phyloP scores from a whole-genome alignment of 2,888 invertebrate genomes.

The Xestia ashworthii region DNA sequence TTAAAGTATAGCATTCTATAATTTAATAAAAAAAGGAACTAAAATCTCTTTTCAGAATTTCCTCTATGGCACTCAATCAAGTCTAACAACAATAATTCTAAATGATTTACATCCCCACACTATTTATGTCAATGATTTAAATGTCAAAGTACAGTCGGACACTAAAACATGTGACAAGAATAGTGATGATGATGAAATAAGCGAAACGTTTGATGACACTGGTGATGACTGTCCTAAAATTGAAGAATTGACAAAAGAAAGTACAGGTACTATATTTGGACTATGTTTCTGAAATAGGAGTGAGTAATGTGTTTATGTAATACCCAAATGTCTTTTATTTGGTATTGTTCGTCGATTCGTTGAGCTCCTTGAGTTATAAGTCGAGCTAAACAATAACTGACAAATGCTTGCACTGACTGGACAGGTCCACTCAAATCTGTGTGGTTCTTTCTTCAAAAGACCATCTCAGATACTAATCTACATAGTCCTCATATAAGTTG shows the following conservation, averaged over 20 bases:
- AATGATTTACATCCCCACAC: conserved; percentile 57
- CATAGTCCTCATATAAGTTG: too few species aligned
- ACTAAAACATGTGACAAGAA: conserved; percentile 14
- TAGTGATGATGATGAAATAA: conserved; percentile 23
- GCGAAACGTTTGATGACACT: conserved; percentile 6
- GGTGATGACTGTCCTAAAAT: conserved; percentile 27
- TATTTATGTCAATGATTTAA: conserved; percentile 56
- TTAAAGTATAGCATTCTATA: not conserved
- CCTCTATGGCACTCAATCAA: conserved; percentile 56
- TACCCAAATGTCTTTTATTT: too few species aligned
- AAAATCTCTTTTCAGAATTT: conserved; percentile 57
- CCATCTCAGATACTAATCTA: too few species aligned
- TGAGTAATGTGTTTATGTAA: too few species aligned
- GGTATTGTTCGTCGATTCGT: too few species aligned
- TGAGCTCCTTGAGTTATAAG: too few species aligned
- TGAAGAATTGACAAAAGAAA: conserved; percentile 26
- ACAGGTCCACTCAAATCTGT: too few species aligned
- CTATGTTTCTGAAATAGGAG: not conserved
- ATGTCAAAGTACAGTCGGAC: conserved; percentile 39
- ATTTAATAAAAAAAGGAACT: not conserved
- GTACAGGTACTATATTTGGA: conserved; percentile 21
- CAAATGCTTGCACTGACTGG: too few species aligned
- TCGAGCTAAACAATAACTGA: too few species aligned
- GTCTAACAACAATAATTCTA: conserved; percentile 52
- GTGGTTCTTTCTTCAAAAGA: too few species aligned